These are phyloP conservation scores for Coptodon rendalli DNA, from an alignment of 2,113 vertebrate genomes.

Conservation along the genomic window DNA sequence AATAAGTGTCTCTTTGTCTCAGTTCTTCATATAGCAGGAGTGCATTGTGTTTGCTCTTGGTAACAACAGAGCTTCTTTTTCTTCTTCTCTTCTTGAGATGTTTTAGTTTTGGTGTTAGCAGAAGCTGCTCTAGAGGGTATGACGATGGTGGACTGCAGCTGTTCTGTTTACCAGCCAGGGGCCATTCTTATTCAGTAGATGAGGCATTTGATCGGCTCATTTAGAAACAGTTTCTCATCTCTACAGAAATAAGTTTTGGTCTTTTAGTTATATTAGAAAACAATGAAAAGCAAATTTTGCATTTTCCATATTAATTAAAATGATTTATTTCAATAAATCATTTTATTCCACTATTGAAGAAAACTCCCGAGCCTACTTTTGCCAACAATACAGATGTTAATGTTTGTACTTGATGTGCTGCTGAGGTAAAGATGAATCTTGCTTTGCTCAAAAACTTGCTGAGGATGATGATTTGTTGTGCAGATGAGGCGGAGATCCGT, in stretches of 20 bases:
- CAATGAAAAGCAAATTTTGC: background rate
- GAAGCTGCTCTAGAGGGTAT: background rate
- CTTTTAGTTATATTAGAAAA: background rate
- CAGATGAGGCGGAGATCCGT: slow-evolving; percentile 62
- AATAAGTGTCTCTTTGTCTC: background rate
- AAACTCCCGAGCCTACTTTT: background rate
- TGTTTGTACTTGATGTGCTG: background rate
- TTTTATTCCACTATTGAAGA: background rate
- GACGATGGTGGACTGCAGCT: background rate
- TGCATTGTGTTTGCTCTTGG: background rate
- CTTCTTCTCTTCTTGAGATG: background rate
- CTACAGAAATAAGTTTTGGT: background rate
- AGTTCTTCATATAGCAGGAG: background rate
- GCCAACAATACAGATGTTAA: background rate
- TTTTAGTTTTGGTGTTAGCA: background rate
- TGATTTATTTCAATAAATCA: background rate
- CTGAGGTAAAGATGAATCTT: background rate
- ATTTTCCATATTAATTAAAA: background rate
- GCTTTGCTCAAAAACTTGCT: background rate
- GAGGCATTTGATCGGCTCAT: background rate
- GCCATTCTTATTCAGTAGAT: background rate
- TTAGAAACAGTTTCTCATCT: background rate
- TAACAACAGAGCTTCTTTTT: background rate
- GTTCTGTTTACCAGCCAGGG: background rate
- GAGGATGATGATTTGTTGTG: background rate